Conservation (phyloP, 2,797 vertebrate genomes). For the Chromis chromis region DNA sequence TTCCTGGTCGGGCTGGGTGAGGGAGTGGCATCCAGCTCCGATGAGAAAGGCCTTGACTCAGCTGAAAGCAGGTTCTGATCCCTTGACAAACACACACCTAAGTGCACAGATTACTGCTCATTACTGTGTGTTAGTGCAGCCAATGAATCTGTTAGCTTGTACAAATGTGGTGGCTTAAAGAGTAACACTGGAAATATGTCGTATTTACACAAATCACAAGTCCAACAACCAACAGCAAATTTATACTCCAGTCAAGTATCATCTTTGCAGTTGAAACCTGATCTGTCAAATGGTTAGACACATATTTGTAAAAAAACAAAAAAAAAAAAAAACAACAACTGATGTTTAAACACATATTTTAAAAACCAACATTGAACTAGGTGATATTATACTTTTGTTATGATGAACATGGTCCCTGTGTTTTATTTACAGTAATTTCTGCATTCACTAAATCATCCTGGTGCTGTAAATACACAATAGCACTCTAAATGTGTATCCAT, state of each 20-base stretch:
- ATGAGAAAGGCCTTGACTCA: conserved; percentile 52
- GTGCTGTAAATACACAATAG: too few relatives aligned
- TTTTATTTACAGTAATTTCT: background rate
- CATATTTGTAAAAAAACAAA: too few relatives aligned
- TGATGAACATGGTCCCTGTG: background rate
- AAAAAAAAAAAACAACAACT: too few relatives aligned
- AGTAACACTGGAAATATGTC: background rate
- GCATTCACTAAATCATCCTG: too few relatives aligned
- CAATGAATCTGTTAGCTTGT: conserved; percentile 21
- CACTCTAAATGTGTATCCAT: too few relatives aligned
- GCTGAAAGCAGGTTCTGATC: conserved; percentile 46
- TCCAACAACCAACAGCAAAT: background rate
- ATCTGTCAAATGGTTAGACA: too few relatives aligned
- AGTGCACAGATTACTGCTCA: conserved; percentile 32
- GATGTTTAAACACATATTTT: too few relatives aligned
- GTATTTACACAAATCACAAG: conserved; percentile 5
- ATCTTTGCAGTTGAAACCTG: background rate
- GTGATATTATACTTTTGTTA: background rate
- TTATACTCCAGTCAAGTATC: background rate
- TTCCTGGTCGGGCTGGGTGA: conserved; percentile 51
- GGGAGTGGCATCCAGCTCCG: conserved; percentile 47
- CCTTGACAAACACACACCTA: conserved; percentile 58
- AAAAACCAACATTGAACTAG: background rate
- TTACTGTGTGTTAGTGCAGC: conserved; percentile 17
- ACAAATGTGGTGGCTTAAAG: conserved; percentile 1